Conservation (phyloP, 2,797 vertebrate species). For the Argentina silus region DNA sequence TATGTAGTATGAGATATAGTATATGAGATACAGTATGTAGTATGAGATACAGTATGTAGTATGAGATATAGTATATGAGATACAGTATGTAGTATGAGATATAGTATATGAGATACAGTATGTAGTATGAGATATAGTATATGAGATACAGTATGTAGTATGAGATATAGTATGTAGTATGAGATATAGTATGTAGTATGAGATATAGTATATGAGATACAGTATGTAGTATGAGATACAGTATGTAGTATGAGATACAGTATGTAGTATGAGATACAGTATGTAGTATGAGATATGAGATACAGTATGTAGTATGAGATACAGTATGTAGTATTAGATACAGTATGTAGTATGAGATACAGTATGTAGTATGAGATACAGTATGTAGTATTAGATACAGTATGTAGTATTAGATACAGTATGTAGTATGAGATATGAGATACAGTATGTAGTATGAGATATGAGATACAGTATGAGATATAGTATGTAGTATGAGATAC, state of each 20-base stretch:
- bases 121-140: constrained; percentile 4
- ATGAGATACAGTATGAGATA: too few relatives aligned
- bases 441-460: neutral
- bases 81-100: constrained; percentile 23
- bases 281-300: constrained; percentile 9
- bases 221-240: constrained; percentile 26
- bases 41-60: too few relatives aligned
- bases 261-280: neutral
- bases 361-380: too few relatives aligned
- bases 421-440: too few relatives aligned
- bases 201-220: constrained; percentile 1
- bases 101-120: neutral
- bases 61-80: constrained; percentile 1
- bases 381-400: neutral
- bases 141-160: constrained; percentile 13
- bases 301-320: constrained; percentile 23
- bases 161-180: constrained; percentile 2
- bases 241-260: too few relatives aligned
- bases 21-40: neutral
- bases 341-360: neutral
- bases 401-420: constrained; percentile 23
- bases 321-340: neutral
- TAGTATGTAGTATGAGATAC: constrained; percentile 25
- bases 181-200: too few relatives aligned
- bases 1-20: constrained; percentile 30